Percentiles rank a stretch among this genome's conserved stretches.
These are phyloP conservation scores for Coccyzus lansbergi DNA, from an alignment of 2,797 vertebrate species.

Conservation along the genomic window DNA sequence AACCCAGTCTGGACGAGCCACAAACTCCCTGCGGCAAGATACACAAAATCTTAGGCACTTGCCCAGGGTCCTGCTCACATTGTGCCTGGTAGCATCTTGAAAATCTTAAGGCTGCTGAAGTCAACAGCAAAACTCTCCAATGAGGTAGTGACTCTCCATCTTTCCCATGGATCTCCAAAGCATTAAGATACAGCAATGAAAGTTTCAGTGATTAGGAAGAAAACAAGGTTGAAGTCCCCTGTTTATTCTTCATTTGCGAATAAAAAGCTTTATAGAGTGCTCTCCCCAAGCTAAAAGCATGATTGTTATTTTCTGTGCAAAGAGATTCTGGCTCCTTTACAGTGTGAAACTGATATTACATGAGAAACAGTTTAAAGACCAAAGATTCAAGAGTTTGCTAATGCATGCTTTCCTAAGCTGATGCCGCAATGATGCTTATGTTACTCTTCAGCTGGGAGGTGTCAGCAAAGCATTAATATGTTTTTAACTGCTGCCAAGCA, in stretches of 20 bases:
- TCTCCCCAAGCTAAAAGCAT: conserved; percentile 64
- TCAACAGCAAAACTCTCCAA: not conserved
- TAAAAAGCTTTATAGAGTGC: conserved; percentile 49
- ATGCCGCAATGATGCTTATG: conserved; percentile 56
- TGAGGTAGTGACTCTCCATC: not conserved
- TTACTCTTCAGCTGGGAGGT: conserved; percentile 34
- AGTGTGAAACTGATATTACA: conserved; percentile 61
- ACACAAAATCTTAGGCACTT: not conserved
- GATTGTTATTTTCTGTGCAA: conserved; percentile 70
- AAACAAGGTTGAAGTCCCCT: conserved; percentile 43
- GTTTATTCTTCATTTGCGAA: conserved; percentile 38
- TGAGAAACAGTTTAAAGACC: conserved; percentile 60
- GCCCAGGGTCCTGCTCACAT: not conserved
- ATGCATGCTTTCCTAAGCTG: conserved; percentile 55
- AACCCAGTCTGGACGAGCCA: not conserved
- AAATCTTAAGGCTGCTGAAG: not conserved
- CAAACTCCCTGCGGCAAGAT: fast-evolving
- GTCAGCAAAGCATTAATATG: conserved; percentile 67
- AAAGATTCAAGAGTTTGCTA: conserved; percentile 57
- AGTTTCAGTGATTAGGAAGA: conserved; percentile 11
- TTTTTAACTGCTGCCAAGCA: conserved; percentile 68
- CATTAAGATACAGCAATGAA: not conserved
- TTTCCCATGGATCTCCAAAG: conserved; percentile 34
- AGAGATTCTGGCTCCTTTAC: conserved; percentile 58
- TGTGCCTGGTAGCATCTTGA: not conserved